Base-by-base conservation (phyloP, 1,140 invertebrate species). In the Rhyzopertha dominica region DNA sequence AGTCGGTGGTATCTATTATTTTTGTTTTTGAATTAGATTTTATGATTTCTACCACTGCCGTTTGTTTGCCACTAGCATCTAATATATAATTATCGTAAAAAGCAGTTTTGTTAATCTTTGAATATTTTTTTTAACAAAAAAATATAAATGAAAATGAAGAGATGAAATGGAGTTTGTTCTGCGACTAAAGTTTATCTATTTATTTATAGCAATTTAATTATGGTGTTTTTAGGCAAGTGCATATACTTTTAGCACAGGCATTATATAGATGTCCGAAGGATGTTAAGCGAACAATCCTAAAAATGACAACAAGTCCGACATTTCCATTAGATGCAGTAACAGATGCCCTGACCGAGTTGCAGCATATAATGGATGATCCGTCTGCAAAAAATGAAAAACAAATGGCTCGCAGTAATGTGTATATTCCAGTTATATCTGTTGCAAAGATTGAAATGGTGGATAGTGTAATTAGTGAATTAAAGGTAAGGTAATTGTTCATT, bases 231-330 rank as follows among this genome's bases (percentile, higher is more conserved):
- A 56, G 51, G 50, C 67, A 73, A 55, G 67, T 76, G 8, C 72
- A 76, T 51, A 71, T 71, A 58, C 62, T 72, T 7, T 61, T 78
- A 22, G 74, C 75, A 5, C 53, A 72, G 26, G 72, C 70, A 9
- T 58, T 79, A 9, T 76, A 69, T 49, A 66, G 58, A 4, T 69
- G 74, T 8, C 65, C 69, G 7, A 56, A 53, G 35, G 56, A 70
- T 19, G 66, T 74, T 5, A 77, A 74, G 32, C 58, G 66, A 43
- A 67, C 71, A 45, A 66, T 72, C n/a, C 55, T 78, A 0, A 62
- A 66, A 44, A 56, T 78, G 14, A 64, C 63, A 12, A 59, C 66
- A 1, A 65, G 64, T n/a, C 44, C 59, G 8, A 61, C 61, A 31
- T 75, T 73, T 55, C 70, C 69, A 22, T 59, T 62, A 16, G 66